Percentiles rank a stretch among this genome's conserved stretches.
phyloP scores from a whole-genome alignment of 2,888 invertebrate genomes.

The Ferrisia virgata region DNA sequence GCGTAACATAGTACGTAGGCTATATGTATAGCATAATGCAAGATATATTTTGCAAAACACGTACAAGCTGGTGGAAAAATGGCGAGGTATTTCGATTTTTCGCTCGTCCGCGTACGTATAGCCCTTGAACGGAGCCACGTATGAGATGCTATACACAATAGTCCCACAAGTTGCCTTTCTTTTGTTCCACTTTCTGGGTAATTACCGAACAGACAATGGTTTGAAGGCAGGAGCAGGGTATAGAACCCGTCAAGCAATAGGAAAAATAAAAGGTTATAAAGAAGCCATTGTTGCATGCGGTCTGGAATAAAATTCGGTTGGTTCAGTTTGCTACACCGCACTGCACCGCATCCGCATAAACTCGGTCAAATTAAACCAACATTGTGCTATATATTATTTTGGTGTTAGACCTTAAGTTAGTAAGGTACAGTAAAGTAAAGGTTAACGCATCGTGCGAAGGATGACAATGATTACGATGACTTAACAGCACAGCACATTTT shows the following conservation, averaged over 20 bases:
- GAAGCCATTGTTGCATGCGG: background rate
- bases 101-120: background rate
- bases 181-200: slow-evolving; percentile 30
- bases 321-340: background rate
- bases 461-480: too few relatives aligned
- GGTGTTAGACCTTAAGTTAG: too few relatives aligned
- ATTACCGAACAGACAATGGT: slow-evolving; percentile 13
- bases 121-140: background rate
- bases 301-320: background rate
- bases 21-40: too few relatives aligned
- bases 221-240: background rate
- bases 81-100: background rate
- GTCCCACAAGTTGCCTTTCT: slow-evolving; percentile 26
- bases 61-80: background rate
- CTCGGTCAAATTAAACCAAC: background rate
- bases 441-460: too few relatives aligned
- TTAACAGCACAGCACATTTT: too few relatives aligned
- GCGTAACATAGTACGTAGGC: too few relatives aligned
- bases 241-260: background rate
- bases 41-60: too few relatives aligned
- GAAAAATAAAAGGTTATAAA: slow-evolving; percentile 7
- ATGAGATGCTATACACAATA: slow-evolving; percentile 6
- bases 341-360: background rate
- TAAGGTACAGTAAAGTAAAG: too few relatives aligned
- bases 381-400: too few relatives aligned